These are phyloP conservation scores for Sitodiplosis mosellana DNA, from an alignment of 1,140 invertebrate species.

Conservation along the genomic window DNA sequence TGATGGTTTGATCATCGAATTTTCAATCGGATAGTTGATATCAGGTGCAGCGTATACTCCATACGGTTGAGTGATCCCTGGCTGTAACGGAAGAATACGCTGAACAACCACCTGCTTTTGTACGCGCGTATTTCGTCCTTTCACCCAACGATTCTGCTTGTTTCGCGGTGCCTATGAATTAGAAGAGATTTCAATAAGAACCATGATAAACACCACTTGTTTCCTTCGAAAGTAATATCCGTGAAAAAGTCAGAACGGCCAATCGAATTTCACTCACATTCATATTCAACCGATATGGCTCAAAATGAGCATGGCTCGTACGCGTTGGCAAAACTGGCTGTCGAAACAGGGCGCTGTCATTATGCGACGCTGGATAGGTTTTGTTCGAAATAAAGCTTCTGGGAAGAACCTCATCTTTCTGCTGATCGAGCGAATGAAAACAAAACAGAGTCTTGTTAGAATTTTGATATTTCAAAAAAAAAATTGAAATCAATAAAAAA, in stretches of 20 bases:
- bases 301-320: conserved; percentile 1
- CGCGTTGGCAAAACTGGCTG: conserved; percentile 19
- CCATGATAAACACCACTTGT: too few species aligned
- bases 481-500: neutral
- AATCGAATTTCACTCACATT: conserved; percentile 1
- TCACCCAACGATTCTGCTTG: neutral
- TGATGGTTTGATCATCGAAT: too few species aligned
- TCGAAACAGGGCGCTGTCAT: conserved; percentile 11
- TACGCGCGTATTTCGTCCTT: conserved; percentile 21
- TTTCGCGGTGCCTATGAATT: neutral
- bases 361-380: conserved; percentile 5
- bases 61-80: conserved; percentile 12
- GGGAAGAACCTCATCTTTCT: neutral
- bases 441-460: neutral
- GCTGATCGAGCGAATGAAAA: neutral
- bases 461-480: neutral
- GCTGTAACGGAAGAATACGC: conserved; percentile 31
- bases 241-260: neutral
- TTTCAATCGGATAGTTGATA: too few species aligned
- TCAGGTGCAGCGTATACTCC: too few species aligned
- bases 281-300: neutral
- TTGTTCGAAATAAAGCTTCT: conserved; percentile 4
- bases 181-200: neutral
- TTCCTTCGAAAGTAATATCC: too few species aligned
- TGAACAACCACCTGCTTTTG: conserved; percentile 37